Conservation (phyloP, 2,888 invertebrate species). For the Hypena proboscidalis region DNA sequence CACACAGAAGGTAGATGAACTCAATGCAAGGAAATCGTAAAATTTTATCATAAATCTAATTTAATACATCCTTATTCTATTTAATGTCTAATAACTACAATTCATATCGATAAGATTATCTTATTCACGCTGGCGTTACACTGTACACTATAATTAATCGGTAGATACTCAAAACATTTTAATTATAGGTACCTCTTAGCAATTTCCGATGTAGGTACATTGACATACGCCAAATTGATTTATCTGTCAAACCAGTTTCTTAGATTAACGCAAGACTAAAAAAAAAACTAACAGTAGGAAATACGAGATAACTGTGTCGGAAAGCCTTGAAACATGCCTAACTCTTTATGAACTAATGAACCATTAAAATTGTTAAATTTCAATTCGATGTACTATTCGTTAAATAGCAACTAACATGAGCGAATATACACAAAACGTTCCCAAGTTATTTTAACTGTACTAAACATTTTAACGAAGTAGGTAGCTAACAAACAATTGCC, state of each 20-base stretch:
- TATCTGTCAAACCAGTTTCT: slow-evolving; percentile 39
- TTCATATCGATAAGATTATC: slow-evolving; percentile 19
- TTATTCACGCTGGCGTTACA: slow-evolving; percentile 9
- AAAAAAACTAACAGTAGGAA: slow-evolving; percentile 37
- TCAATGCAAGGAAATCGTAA: slow-evolving; percentile 25
- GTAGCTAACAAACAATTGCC: slow-evolving; percentile 25
- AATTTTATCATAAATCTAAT: slow-evolving; percentile 24
- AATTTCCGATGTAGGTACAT: slow-evolving; percentile 21
- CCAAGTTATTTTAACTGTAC: neutral
- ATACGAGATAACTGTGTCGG: slow-evolving; percentile 22
- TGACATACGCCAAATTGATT: slow-evolving; percentile 25
- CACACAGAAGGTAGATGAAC: slow-evolving; percentile 28
- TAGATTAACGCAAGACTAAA: slow-evolving; percentile 36
- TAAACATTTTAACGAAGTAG: too few relatives aligned
- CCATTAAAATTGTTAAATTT: slow-evolving; percentile 30
- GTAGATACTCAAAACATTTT: slow-evolving; percentile 23
- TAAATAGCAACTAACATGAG: slow-evolving; percentile 26
- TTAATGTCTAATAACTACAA: slow-evolving; percentile 13
- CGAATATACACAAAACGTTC: slow-evolving; percentile 20
- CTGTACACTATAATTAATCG: slow-evolving; percentile 20
- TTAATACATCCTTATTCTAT: slow-evolving; percentile 12
- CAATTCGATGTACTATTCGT: slow-evolving; percentile 22
- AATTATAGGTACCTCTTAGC: slow-evolving; percentile 21
- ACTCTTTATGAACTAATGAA: slow-evolving; percentile 39
- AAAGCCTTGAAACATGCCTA: slow-evolving; percentile 53